Conservation (phyloP, 2,797 vertebrate species). For the Chrysolophus pictus region DNA sequence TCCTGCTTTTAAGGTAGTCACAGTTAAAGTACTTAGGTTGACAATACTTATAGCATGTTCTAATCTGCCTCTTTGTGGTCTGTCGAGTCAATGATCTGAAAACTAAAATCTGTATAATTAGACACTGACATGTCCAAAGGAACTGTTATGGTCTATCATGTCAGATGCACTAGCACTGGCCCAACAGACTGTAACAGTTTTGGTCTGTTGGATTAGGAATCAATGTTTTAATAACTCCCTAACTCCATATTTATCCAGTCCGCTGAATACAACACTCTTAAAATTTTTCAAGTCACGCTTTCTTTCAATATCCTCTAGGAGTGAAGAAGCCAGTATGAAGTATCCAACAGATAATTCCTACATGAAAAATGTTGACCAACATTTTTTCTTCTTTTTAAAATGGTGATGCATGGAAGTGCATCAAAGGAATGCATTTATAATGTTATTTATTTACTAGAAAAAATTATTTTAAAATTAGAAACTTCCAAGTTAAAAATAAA, state of each 20-base stretch:
- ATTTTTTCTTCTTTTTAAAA: background rate
- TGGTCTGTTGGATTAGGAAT: constrained; percentile 67
- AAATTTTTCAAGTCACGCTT: background rate
- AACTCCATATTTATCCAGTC: constrained; percentile 54
- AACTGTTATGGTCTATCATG: constrained; percentile 55
- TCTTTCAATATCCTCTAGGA: background rate
- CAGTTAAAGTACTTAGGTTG: background rate
- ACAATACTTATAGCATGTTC: background rate
- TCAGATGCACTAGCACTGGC: constrained; percentile 45
- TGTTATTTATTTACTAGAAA: background rate
- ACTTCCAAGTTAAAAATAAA: background rate
- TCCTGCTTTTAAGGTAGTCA: background rate
- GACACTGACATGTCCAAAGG: constrained; percentile 67
- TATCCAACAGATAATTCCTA: background rate
- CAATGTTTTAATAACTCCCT: constrained; percentile 66
- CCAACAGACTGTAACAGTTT: constrained; percentile 61
- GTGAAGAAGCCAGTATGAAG: background rate
- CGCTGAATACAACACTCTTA: constrained; percentile 27
- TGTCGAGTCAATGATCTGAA: constrained; percentile 70
- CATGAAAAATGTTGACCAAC: constrained; percentile 4
- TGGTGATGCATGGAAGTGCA: background rate
- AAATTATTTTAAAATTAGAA: background rate
- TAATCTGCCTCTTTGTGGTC: constrained; percentile 62
- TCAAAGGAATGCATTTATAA: background rate
- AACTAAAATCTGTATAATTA: constrained; percentile 64